Evolutionary conservation across 1,140 invertebrate species (phyloP), one percentile per base, ranked within the genome.

Genomic region (Megalopta genalis): DNA sequence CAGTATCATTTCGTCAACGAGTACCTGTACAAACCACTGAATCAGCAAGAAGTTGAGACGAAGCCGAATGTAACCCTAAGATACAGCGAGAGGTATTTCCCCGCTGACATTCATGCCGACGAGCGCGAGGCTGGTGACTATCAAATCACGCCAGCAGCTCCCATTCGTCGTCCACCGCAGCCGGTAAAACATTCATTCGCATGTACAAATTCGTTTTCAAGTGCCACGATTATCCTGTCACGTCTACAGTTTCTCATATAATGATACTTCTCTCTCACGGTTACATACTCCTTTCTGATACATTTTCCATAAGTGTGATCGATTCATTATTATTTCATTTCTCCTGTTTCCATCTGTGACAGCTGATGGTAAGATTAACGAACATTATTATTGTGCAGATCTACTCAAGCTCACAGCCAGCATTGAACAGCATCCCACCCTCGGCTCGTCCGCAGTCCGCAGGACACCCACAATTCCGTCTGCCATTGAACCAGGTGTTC

Each of bases 1-100:
- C 96, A 98, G 86, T 98, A 96, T 88, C 97, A 98, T 88, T 98
- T 98, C 87, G 97, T 98, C 66, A 98, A 98, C 90, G 97, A 98
- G 77, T 98, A 97, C 90, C 93, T 98, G 14, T 98, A 98, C 94
- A 96, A 97, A 88, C 97, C 97, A 7, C 94, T 98, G 85, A 97
- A 97, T 88, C 93, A 95, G 49, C 96, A 97, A 84, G 96, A 97
- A 91, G 96, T 95, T 25, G 95, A 96, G 85, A 94, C 93, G 54
- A 97, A 96, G 85, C 96, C 96, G 2, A 98, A 98, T 90, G 95
- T 97, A 7, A 96, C 96, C 2, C 91, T 97, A 57, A 94, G 96
- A 86, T 98, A 98, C 93, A 97, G 97, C 64, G 97, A 98, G 86
- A 94, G 97, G 78, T 97, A 96, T 88, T 97, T 96, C 90, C 96